Evolutionary conservation across 2,888 invertebrate genomes (phyloP).

Genomic region (Drosophila stalkeri): DNA sequence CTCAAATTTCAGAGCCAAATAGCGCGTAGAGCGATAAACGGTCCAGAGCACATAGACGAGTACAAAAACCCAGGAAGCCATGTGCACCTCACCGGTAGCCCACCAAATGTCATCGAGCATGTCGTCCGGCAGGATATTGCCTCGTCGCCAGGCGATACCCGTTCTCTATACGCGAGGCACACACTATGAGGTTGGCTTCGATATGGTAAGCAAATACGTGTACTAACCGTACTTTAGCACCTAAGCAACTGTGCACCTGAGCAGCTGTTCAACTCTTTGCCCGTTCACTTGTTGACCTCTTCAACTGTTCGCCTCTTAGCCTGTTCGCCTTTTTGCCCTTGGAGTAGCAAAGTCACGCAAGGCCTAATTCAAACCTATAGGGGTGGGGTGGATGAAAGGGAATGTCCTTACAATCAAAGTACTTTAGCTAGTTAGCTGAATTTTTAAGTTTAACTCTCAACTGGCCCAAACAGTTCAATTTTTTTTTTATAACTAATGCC

Average conservation of each 20-base stretch:
- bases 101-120: slow-evolving; percentile 47
- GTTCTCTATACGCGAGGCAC: slow-evolving; percentile 92
- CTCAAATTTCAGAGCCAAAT: slow-evolving; percentile 21
- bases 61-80: slow-evolving; percentile 11
- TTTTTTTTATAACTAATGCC: neutral
- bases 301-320: neutral
- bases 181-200: slow-evolving; percentile 94
- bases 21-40: neutral
- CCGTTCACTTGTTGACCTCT: too few species aligned
- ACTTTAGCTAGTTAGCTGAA: neutral
- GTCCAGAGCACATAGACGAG: slow-evolving; percentile 28
- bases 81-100: slow-evolving; percentile 20
- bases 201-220: slow-evolving; percentile 89
- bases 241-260: neutral
- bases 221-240: neutral
- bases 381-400: too few species aligned
- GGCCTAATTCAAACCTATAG: neutral
- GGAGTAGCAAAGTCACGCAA: slow-evolving; percentile 21
- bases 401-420: too few species aligned
- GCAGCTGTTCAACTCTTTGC: neutral
- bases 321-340: neutral
- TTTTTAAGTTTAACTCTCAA: slow-evolving; percentile 2
- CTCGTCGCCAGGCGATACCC: slow-evolving; percentile 89
- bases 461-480: neutral
- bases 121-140: slow-evolving; percentile 79